Conservation (phyloP, 2,797 vertebrate species). For the Glossophaga mutica region DNA sequence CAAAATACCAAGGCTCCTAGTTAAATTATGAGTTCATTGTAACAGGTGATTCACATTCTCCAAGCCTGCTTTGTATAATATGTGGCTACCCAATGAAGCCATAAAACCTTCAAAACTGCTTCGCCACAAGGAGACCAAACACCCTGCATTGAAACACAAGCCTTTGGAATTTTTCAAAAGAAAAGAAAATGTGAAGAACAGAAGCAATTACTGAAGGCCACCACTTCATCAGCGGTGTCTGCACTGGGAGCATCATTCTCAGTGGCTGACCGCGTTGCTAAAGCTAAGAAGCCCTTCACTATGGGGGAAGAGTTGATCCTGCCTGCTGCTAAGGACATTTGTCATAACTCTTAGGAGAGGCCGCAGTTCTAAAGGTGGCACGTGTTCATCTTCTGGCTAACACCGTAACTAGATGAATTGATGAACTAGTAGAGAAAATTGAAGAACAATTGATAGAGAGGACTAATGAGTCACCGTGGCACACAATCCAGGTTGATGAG, state of each 20-base stretch:
- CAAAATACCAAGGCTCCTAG: background rate
- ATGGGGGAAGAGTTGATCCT: background rate
- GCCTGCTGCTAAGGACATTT: background rate
- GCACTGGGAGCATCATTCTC: background rate
- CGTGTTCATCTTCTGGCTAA: no score
- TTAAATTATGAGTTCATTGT: background rate
- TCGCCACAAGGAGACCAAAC: background rate
- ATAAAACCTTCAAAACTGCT: background rate
- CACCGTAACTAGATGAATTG: no score
- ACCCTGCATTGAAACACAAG: no score
- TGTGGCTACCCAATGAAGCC: background rate
- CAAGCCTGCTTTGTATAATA: background rate
- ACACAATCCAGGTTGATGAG: no score
- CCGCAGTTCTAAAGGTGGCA: background rate
- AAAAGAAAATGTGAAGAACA: background rate
- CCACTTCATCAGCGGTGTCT: no score
- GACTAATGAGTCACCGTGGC: no score
- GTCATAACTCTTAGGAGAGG: background rate
- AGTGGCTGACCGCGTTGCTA: background rate
- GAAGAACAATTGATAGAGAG: no score
- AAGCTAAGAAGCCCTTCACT: background rate
- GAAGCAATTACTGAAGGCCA: background rate
- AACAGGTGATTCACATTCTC: background rate
- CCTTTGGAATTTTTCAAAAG: no score
- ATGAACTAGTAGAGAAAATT: no score